phyloP scores from a whole-genome alignment of 2,888 invertebrate species.

The Rhabditoides inermis region DNA sequence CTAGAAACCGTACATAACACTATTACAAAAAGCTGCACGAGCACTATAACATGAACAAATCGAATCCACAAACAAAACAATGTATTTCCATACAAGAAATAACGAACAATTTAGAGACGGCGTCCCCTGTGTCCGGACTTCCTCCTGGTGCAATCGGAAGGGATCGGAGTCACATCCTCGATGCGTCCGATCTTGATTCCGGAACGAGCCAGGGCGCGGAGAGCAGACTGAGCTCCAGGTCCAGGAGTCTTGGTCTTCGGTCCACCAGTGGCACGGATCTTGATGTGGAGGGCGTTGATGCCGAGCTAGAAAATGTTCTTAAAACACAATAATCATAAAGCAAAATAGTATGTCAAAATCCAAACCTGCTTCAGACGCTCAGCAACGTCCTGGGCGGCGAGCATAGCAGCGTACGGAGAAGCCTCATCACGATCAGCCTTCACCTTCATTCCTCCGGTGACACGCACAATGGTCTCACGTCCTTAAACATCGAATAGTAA shows the following conservation, averaged over 20 bases:
- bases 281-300: constrained; percentile 94
- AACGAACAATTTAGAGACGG: constrained; percentile 69
- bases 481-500: constrained; percentile 18
- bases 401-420: constrained; percentile 99
- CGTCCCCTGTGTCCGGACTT: constrained; percentile 99
- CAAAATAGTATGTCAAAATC: background rate
- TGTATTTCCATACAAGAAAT: constrained; percentile 21
- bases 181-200: constrained; percentile 99
- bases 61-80: too few relatives aligned
- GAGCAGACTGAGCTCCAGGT: constrained; percentile 90
- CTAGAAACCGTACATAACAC: too few relatives aligned
- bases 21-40: too few relatives aligned
- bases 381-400: constrained; percentile 99
- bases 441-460: constrained; percentile 91
- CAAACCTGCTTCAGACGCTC: constrained; percentile 85
- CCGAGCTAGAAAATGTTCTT: constrained; percentile 58
- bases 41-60: too few relatives aligned
- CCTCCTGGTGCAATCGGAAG: constrained; percentile 95
- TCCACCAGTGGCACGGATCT: constrained; percentile 93
- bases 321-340: background rate
- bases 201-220: constrained; percentile 92
- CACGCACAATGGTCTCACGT: constrained; percentile 64
- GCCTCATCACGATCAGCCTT: constrained; percentile 99
- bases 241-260: constrained; percentile 56
- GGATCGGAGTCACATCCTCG: constrained; percentile 95